These are phyloP conservation scores for Notamacropus eugenii DNA, from an alignment of 2,797 vertebrate genomes.

Conservation along the genomic window DNA sequence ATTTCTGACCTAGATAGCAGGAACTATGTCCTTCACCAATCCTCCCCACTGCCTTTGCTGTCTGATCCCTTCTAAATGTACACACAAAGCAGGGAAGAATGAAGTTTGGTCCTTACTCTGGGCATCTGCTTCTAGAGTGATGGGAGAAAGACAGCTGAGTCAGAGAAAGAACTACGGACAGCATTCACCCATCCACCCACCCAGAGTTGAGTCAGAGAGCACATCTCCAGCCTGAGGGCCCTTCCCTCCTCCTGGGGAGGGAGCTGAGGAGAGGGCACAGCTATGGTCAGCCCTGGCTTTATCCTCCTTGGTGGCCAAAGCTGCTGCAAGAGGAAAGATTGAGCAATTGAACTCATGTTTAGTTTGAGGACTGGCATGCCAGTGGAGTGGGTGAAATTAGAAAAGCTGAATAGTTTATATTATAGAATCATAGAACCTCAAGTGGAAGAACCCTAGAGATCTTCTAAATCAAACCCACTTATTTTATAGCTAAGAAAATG, in stretches of 20 bases:
- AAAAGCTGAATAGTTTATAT: neutral
- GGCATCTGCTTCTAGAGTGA: neutral
- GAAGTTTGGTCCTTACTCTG: neutral
- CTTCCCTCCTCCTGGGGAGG: neutral
- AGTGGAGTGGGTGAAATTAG: neutral
- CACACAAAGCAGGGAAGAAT: constrained; percentile 20
- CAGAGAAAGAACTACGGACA: constrained; percentile 25
- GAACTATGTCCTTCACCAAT: neutral
- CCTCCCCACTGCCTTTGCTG: neutral
- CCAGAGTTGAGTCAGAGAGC: neutral
- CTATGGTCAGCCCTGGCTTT: neutral
- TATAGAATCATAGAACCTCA: neutral
- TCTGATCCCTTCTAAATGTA: neutral
- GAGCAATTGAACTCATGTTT: neutral
- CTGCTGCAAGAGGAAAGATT: neutral
- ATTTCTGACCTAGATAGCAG: neutral
- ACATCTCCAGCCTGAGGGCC: neutral
- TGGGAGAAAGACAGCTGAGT: constrained; percentile 34
- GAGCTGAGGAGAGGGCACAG: neutral
- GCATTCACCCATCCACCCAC: neutral
- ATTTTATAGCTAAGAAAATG: neutral
- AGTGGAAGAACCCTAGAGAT: neutral
- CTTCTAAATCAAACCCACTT: too few species aligned
- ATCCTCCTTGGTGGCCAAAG: neutral
- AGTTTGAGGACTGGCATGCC: neutral